A percentile compares a stretch with the other conserved stretches of the same genome.
Conservation (phyloP, 2,113 vertebrate genomes). For the Ceratotherium simum region DNA sequence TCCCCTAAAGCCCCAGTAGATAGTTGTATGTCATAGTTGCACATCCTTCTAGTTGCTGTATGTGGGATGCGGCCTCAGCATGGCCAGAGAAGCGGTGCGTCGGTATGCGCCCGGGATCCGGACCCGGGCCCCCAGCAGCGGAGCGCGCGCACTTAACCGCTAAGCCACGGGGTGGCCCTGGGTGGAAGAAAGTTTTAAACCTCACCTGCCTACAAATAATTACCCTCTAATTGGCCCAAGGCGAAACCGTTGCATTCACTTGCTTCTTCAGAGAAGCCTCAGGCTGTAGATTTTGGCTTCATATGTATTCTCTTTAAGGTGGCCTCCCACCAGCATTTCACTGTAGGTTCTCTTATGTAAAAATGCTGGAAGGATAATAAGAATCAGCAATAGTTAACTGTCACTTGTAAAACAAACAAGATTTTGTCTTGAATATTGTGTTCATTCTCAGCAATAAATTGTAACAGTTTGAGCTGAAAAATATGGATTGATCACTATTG, state of each 20-base stretch:
- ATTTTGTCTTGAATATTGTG: neutral
- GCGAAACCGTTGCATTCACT: neutral
- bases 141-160: too few species aligned
- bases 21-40: too few species aligned
- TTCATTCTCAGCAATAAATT: constrained; percentile 38
- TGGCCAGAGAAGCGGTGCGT: too few species aligned
- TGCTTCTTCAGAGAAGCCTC: neutral
- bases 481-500: neutral
- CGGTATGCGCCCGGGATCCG: too few species aligned
- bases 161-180: too few species aligned
- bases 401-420: neutral
- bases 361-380: constrained; percentile 14
- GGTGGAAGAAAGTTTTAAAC: neutral
- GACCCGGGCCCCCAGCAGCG: too few species aligned
- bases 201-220: neutral
- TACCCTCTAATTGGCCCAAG: neutral
- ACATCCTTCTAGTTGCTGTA: too few species aligned
- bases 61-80: too few species aligned
- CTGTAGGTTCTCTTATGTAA: neutral
- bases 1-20: too few species aligned
- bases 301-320: neutral
- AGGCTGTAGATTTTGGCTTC: constrained; percentile 3
- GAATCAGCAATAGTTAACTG: constrained; percentile 42
- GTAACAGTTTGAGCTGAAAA: constrained; percentile 16
- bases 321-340: neutral